phyloP scores from a whole-genome alignment of 2,888 invertebrate genomes.

The Mimachlamys varia region DNA sequence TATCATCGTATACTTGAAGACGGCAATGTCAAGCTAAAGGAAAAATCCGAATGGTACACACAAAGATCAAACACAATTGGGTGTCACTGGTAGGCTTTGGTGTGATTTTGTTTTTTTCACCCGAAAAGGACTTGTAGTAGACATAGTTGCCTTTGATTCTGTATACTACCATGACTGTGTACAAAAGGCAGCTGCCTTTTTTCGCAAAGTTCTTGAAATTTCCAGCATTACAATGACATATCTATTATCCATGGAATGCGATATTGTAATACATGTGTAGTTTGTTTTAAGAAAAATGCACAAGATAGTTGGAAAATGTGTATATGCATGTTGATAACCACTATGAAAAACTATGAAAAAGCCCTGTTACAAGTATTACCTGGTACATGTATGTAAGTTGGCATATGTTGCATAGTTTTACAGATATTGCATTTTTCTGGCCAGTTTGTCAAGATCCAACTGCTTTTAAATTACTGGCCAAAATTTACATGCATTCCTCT shows the following conservation, averaged over 20 bases:
- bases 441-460: too few relatives aligned
- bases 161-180: constrained; percentile 39
- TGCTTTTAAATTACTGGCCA: too few relatives aligned
- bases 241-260: neutral
- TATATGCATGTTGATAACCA: neutral
- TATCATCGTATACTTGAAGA: constrained; percentile 40
- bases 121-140: constrained; percentile 37
- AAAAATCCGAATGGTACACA: constrained; percentile 38
- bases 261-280: neutral
- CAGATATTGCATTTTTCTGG: too few relatives aligned
- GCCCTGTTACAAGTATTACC: neutral
- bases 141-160: constrained; percentile 42
- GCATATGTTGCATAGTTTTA: too few relatives aligned
- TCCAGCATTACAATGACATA: neutral
- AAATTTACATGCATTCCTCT: too few relatives aligned
- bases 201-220: constrained; percentile 32
- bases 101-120: constrained; percentile 48
- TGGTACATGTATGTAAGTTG: too few relatives aligned
- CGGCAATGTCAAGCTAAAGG: constrained; percentile 42
- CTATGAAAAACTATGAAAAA: neutral
- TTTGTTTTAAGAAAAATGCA: neutral
- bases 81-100: constrained; percentile 17
- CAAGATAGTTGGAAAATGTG: neutral
- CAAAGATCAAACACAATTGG: constrained; percentile 43
- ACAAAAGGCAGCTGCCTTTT: constrained; percentile 25